Percentiles rank a stretch among this genome's conserved stretches.
Evolutionary conservation across 2,113 vertebrate genomes (phyloP).

Genomic region (Ornithorhynchus anatinus): DNA sequence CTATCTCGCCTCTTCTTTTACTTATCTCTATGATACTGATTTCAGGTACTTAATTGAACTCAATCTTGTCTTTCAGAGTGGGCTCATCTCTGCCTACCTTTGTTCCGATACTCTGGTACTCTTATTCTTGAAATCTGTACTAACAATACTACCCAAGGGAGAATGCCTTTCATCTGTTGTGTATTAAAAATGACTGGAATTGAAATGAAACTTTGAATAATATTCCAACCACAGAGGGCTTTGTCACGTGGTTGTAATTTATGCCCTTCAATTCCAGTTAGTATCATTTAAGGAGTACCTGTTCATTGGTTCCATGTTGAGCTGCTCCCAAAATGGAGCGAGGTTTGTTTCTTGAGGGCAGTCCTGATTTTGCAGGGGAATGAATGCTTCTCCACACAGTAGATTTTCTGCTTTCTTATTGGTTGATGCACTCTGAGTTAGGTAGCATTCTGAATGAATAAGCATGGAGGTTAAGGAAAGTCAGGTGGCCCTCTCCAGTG

Average conservation of each 20-base stretch:
- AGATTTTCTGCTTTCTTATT: conserved; percentile 20
- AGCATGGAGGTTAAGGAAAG: conserved; percentile 6
- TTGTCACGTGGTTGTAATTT: conserved; percentile 2
- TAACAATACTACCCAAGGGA: not conserved
- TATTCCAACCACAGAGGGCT: not conserved
- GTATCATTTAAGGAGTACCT: not conserved
- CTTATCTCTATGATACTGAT: too few species aligned
- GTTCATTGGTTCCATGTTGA: not conserved
- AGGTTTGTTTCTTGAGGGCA: conserved; percentile 5
- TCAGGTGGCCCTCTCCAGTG: not conserved
- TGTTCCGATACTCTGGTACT: too few species aligned
- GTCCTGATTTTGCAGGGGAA: not conserved
- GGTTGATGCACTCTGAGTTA: not conserved
- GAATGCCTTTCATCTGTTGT: conserved; percentile 5
- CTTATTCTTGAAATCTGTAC: not conserved
- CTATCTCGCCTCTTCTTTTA: too few species aligned
- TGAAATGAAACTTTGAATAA: conserved; percentile 28
- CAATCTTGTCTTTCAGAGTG: too few species aligned
- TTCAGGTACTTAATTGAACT: too few species aligned
- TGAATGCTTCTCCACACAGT: not conserved
- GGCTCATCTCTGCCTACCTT: too few species aligned
- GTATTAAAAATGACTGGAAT: not conserved
- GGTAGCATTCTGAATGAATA: not conserved
- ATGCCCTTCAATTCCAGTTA: conserved; percentile 15
- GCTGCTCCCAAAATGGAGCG: not conserved